Conservation (phyloP, 2,888 invertebrate species). For the Spicauda simplicius region DNA sequence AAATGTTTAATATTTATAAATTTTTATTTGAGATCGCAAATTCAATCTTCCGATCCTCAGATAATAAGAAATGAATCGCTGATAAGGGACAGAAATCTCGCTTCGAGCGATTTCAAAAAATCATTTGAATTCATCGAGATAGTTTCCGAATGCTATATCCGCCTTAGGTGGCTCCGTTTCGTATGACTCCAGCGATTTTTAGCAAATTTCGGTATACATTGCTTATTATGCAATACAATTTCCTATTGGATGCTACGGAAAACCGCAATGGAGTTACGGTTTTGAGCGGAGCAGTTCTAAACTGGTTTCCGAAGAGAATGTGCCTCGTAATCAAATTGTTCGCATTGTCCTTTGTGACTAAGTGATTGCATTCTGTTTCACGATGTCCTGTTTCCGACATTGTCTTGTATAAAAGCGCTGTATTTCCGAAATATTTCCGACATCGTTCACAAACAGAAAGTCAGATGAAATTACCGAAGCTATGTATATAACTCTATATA, state of each 20-base stretch:
- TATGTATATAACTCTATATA: no score
- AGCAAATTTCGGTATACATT: neutral
- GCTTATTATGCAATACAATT: neutral
- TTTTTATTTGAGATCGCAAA: no score
- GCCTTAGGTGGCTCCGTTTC: neutral
- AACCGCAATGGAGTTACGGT: neutral
- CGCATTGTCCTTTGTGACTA: slow-evolving; percentile 19
- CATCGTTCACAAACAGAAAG: neutral
- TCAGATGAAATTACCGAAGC: no score
- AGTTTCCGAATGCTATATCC: slow-evolving; percentile 14
- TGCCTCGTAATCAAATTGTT: slow-evolving; percentile 19
- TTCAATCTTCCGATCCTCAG: no score
- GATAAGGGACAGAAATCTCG: neutral
- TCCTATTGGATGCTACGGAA: neutral
- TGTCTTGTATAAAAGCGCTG: neutral
- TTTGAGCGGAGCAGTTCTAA: neutral
- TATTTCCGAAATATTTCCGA: neutral
- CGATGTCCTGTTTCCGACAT: neutral
- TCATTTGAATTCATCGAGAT: slow-evolving; percentile 13
- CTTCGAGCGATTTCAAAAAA: slow-evolving; percentile 4
- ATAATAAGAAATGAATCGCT: neutral
- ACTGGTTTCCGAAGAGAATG: neutral
- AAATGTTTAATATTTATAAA: no score
- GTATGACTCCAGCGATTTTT: neutral
- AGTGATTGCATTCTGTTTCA: slow-evolving; percentile 4